Conservation (phyloP, 2,113 vertebrate genomes). For the Eupsittula cactorum region DNA sequence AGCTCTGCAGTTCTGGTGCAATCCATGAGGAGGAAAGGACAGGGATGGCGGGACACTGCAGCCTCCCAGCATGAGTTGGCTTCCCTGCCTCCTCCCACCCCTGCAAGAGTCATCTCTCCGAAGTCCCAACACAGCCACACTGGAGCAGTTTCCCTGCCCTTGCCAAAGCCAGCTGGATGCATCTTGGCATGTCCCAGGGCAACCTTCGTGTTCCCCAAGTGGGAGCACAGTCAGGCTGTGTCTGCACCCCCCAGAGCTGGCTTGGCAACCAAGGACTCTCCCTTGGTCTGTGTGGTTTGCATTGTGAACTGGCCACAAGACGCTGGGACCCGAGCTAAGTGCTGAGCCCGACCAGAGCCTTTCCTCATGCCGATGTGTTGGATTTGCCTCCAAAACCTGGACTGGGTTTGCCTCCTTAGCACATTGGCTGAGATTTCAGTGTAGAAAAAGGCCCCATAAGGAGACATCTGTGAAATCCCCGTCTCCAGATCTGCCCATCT, state of each 20-base stretch:
- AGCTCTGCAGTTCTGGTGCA: neutral
- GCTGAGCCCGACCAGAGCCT: rapidly evolving
- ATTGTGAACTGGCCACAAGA: neutral
- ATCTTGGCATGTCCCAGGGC: neutral
- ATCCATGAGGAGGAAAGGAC: neutral
- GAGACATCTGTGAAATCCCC: neutral
- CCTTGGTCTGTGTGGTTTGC: neutral
- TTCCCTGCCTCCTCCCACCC: neutral
- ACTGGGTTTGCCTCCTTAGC: neutral
- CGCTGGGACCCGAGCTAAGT: neutral
- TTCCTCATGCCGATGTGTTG: rapidly evolving
- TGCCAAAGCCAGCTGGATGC: neutral
- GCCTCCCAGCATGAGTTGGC: neutral
- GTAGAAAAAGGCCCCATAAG: neutral
- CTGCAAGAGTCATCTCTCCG: neutral
- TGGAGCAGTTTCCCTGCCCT: neutral
- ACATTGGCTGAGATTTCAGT: neutral
- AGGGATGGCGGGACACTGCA: neutral
- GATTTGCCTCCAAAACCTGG: neutral
- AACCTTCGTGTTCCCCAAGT: too few relatives aligned
- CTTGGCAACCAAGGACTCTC: neutral
- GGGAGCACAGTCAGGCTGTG: neutral
- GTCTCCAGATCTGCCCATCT: neutral
- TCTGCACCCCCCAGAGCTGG: neutral
- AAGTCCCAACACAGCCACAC: neutral